Percentiles rank a stretch among this genome's conserved stretches.
Evolutionary conservation across 2,797 vertebrate species (phyloP).

Genomic region (Smutsia temminckii): DNA sequence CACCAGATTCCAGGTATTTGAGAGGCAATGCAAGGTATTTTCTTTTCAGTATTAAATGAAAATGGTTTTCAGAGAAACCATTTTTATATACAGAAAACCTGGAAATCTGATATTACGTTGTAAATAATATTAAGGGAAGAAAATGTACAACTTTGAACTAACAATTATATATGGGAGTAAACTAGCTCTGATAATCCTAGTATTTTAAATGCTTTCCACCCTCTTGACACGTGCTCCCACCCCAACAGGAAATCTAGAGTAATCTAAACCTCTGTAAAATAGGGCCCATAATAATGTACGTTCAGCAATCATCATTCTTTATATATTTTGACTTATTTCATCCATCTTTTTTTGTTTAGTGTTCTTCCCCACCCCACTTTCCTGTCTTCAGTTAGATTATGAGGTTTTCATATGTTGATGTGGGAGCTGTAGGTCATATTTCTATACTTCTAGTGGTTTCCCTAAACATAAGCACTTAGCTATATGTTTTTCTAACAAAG

Average conservation of each 20-base stretch:
- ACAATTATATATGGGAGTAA: neutral
- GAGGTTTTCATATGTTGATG: neutral
- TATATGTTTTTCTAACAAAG: slow-evolving; percentile 15
- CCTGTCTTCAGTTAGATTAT: neutral
- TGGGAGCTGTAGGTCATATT: neutral
- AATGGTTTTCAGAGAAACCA: slow-evolving; percentile 24
- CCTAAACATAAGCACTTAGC: neutral
- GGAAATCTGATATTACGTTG: slow-evolving; percentile 22
- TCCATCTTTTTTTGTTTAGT: neutral
- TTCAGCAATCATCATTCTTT: neutral
- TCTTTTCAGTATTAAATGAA: neutral
- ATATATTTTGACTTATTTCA: neutral
- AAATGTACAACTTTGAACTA: slow-evolving; percentile 3
- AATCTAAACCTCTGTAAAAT: neutral
- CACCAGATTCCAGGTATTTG: slow-evolving; percentile 1
- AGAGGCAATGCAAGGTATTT: neutral
- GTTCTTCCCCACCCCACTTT: neutral
- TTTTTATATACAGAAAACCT: slow-evolving; percentile 17
- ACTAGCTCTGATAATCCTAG: neutral
- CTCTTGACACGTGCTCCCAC: no score
- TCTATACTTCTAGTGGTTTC: neutral
- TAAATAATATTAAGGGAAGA: slow-evolving; percentile 34
- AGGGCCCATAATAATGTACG: neutral
- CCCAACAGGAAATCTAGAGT: neutral
- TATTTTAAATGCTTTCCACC: neutral